Conservation (phyloP, 1,140 invertebrate species). For the Eriosoma lanigerum region DNA sequence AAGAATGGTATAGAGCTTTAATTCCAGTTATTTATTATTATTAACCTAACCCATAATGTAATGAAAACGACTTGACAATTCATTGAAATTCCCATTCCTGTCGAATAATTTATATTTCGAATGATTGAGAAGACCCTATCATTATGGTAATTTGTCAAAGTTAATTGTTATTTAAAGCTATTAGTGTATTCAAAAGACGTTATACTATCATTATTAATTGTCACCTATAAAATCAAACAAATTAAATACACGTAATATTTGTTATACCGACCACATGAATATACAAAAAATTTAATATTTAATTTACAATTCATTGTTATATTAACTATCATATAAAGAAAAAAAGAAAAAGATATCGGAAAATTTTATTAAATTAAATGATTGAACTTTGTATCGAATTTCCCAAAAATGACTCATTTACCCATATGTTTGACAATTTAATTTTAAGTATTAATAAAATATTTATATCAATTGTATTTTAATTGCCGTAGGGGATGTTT, state of each 20-base stretch:
- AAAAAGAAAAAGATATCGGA: too few relatives aligned
- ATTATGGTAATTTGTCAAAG: neutral
- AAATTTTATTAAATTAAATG: neutral
- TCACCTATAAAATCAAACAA: neutral
- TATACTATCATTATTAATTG: neutral
- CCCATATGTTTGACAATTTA: too few relatives aligned
- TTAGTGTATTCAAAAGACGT: neutral
- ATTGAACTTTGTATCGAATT: neutral
- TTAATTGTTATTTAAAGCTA: neutral
- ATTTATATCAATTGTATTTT: too few relatives aligned
- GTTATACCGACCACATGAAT: too few relatives aligned
- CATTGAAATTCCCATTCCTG: neutral
- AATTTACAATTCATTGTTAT: too few relatives aligned
- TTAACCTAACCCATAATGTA: neutral
- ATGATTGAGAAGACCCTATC: neutral
- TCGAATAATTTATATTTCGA: neutral
- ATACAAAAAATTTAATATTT: too few relatives aligned
- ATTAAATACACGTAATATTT: too few relatives aligned
- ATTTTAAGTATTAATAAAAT: too few relatives aligned
- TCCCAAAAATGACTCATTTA: too few relatives aligned
- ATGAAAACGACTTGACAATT: neutral
- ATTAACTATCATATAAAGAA: too few relatives aligned
- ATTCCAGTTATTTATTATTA: conserved; percentile 2
- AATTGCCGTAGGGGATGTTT: too few relatives aligned
- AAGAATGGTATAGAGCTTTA: neutral